Base-by-base conservation (phyloP, 2,888 invertebrate genomes). In the Ptychoptera albimana region DNA sequence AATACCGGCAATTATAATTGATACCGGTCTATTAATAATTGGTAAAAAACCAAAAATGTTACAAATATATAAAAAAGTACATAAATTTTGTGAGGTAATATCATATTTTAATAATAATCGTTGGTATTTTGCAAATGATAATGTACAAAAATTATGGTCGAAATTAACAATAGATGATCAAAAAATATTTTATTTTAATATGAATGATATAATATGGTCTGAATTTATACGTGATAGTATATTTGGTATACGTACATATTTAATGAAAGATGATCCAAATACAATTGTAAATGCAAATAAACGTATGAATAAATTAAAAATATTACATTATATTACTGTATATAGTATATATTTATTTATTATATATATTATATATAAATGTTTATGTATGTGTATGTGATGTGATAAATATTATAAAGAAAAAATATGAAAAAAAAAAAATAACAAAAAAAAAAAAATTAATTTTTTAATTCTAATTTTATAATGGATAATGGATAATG, bases 51-150 rank as follows among this genome's bases (percentile, higher is more conserved):
- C 73, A 46, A 67, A 66, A 65, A 74, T 89, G 72, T 65, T 84
- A 50, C 79, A 77, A 52, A 73, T 82, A 41, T 89, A 89, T 60
- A 72, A 69, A 48, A 86, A 84, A 60, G 75, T 92, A 40, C 81
- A 87, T 60, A 82, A 79, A 60, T 81, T 88, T 50, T 72, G 79
- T 6, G 71, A 75, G 2, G 75, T 81, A 0, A 57, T 92, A 15
- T 67, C 75, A 0, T 86, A 81, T 59, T 93, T 93, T 64, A 74
- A 75, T 43, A 74, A 72, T 15, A 67, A 73, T n/a, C 73, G 81
- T 44, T 88, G 89, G 74, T 58, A 59, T 0, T 87, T 86, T 59
- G 68, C 71, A 32, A 79, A 79, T 49, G 61, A 68, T 40, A 79
- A 84, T 55, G 75, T 35, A 2, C 49, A 55, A 37, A 50, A 52